Percentiles rank a stretch among this genome's conserved stretches.
Conservation (phyloP, 2,888 invertebrate genomes). For the Xanthia icteritia region DNA sequence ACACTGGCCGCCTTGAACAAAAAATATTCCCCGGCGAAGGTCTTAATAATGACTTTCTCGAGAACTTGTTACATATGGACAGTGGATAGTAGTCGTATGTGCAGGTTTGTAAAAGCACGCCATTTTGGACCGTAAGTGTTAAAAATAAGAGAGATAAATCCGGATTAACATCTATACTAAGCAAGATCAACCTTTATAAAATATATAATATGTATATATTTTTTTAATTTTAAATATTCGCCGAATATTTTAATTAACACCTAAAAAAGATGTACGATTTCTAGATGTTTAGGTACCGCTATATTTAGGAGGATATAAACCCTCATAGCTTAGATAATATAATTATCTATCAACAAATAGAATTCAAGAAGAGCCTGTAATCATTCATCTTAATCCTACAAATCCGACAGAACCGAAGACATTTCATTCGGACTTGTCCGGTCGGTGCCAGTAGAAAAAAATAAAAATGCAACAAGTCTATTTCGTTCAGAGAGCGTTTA, state of each 20-base stretch:
- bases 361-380: constrained; percentile 51
- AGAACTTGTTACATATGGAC: constrained; percentile 76
- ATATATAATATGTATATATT: neutral
- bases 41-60: constrained; percentile 86
- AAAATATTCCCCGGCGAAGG: constrained; percentile 78
- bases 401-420: constrained; percentile 74
- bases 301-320: neutral
- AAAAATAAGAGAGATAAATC: constrained; percentile 32
- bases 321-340: neutral
- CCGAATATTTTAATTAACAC: neutral
- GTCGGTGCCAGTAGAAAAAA: constrained; percentile 74
- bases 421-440: constrained; percentile 74
- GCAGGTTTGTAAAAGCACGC: constrained; percentile 28
- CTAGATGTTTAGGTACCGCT: neutral
- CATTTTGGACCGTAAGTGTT: constrained; percentile 45
- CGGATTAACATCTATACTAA: constrained; percentile 10
- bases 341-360: constrained; percentile 26
- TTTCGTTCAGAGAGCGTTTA: constrained; percentile 77
- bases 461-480: constrained; percentile 85
- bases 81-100: constrained; percentile 57
- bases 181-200: constrained; percentile 1
- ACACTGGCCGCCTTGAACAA: constrained; percentile 79
- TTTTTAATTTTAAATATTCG: constrained; percentile 2
- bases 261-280: neutral
- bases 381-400: constrained; percentile 74